phyloP scores from a whole-genome alignment of 2,113 vertebrate genomes.

The Variabilichromis moorii region DNA sequence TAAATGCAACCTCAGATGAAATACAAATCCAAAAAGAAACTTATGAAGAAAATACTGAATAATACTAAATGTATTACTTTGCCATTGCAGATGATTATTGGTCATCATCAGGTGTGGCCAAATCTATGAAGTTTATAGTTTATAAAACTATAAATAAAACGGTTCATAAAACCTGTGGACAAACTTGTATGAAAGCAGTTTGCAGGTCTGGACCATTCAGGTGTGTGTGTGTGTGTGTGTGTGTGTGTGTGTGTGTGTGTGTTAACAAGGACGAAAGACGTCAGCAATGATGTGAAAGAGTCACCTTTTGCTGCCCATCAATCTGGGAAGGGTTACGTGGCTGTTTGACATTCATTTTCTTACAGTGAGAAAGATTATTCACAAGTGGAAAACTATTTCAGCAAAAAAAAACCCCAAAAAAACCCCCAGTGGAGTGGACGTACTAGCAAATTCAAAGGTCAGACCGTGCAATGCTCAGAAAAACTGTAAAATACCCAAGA shows the following conservation, averaged over 20 bases:
- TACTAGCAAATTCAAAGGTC: not conserved
- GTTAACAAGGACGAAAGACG: not conserved
- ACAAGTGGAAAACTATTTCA: not conserved
- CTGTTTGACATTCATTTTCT: not conserved
- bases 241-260: too few relatives aligned
- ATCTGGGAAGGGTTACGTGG: not conserved
- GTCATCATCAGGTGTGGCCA: not conserved
- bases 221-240: not conserved
- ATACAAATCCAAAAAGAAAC: not conserved
- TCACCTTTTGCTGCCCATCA: not conserved
- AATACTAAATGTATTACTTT: not conserved
- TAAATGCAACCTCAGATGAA: not conserved
- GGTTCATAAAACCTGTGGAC: not conserved
- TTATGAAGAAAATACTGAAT: not conserved
- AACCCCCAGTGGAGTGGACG: not conserved
- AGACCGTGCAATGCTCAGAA: not conserved
- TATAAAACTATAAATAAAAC: not conserved
- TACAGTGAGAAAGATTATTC: not conserved
- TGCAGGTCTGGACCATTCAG: not conserved
- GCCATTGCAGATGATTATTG: not conserved
- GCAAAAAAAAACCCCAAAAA: rapidly evolving
- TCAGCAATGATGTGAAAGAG: not conserved
- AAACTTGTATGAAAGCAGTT: not conserved
- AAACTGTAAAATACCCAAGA: not conserved
- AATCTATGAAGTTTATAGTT: not conserved